phyloP scores from a whole-genome alignment of 2,113 vertebrate species.

The Pelodiscus sinensis region DNA sequence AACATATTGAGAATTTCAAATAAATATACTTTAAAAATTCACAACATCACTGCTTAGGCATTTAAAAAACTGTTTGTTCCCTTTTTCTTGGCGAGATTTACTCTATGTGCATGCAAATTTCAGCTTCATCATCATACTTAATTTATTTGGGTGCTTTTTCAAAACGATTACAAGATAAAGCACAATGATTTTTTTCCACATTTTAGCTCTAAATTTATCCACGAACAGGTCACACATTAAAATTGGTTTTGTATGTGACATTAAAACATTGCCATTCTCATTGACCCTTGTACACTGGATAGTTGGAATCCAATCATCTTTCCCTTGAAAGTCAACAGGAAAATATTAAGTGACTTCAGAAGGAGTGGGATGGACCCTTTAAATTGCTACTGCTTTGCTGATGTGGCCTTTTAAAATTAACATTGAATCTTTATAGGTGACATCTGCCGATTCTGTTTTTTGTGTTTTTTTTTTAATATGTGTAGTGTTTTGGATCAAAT shows the following conservation, averaged over 20 bases:
- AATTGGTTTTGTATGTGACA: not conserved
- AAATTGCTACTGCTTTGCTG: accelerated
- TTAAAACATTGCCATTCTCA: not conserved
- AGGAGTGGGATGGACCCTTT: accelerated
- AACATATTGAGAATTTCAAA: not conserved
- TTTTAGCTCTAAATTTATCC: not conserved
- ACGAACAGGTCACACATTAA: not conserved
- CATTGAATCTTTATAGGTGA: not conserved
- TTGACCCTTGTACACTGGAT: not conserved
- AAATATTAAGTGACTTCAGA: accelerated
- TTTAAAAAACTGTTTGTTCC: not conserved
- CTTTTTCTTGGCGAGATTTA: not conserved
- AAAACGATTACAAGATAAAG: not conserved
- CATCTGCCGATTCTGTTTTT: not conserved
- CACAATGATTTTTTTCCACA: not conserved
- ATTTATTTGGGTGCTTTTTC: not conserved
- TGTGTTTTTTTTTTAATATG: accelerated
- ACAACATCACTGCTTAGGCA: not conserved
- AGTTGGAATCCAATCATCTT: accelerated
- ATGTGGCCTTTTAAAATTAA: not conserved
- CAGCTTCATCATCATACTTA: not conserved
- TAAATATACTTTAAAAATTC: slow-evolving; percentile 6
- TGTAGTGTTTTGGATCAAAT: not conserved
- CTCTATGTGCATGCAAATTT: not conserved
- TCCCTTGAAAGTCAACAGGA: not conserved